Evolutionary conservation across 2,888 invertebrate genomes (phyloP), one percentile per base, ranked within the genome.

Genomic region (Diogma glabrata): DNA sequence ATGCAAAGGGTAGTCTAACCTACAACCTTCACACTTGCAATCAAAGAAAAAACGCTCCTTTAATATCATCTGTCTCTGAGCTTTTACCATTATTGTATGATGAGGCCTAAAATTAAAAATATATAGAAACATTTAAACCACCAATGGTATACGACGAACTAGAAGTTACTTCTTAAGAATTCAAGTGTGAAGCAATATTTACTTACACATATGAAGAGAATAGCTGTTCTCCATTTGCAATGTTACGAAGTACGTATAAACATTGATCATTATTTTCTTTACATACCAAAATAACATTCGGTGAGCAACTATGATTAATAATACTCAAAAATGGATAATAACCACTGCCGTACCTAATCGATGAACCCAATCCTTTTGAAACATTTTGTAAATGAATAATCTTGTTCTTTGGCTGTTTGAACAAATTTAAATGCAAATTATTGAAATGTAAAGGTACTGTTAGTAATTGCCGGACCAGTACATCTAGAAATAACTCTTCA

Each of bases 371-470:
- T 50, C 67, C 67, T 56, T 63, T 66, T 8, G 64, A 64, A 8
- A 75, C 75, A n/a, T n/a, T n/a, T n/a, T n/a, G n/a, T n/a, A n/a
- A n/a, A n/a, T n/a, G n/a, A n/a, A n/a, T n/a, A n/a, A n/a, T n/a
- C n/a, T n/a, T n/a, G n/a, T n/a, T n/a, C n/a, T n/a, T n/a, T n/a
- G n/a, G n/a, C n/a, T n/a, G n/a, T n/a, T n/a, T n/a, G 19, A 69
- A 66, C 51, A 81, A 75, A 53, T 79, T n/a, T n/a, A n/a, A n/a
- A n/a, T n/a, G 77, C 40, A 90, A 77, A 51, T 84, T 81, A 65
- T 92, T 91, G 71, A 87, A 87, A 68, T 94, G 94, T 53, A 85
- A 87, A 0, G 91, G 82, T 55, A 84, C 78, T 50, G 87, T 87
- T 71, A 87, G 88, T 53, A 84, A 73, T 66, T 91, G 89, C 33